Percentiles rank a stretch among this genome's conserved stretches.
Evolutionary conservation across 2,113 vertebrate genomes (phyloP).

Genomic region (Tachysurus vachellii): DNA sequence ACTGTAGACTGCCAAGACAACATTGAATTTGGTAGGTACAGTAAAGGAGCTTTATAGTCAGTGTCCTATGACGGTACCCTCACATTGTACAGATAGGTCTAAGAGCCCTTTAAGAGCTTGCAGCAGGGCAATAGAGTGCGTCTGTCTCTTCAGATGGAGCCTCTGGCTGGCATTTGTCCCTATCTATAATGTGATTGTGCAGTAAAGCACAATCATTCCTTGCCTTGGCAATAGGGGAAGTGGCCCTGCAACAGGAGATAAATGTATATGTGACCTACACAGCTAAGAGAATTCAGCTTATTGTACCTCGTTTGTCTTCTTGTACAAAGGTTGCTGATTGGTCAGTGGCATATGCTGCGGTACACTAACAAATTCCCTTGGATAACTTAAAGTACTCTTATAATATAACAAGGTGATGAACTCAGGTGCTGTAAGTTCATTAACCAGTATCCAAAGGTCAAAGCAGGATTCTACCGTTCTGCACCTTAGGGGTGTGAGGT

Average conservation of each 20-base stretch:
- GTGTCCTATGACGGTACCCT: neutral
- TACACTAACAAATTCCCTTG: neutral
- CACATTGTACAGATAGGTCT: constrained; percentile 20
- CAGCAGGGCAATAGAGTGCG: constrained; percentile 3
- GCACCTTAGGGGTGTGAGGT: too few relatives aligned
- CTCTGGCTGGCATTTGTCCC: constrained; percentile 67
- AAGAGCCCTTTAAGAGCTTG: neutral
- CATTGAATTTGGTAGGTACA: neutral
- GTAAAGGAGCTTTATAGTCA: neutral
- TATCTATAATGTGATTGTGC: constrained; percentile 70
- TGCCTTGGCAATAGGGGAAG: neutral
- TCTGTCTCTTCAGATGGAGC: constrained; percentile 60
- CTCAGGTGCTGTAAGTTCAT: neutral
- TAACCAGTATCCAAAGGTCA: neutral
- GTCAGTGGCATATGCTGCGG: neutral
- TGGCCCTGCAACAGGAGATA: neutral
- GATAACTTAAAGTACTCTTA: neutral
- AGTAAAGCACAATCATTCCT: constrained; percentile 63
- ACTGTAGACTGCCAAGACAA: neutral
- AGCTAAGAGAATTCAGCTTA: neutral
- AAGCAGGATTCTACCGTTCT: neutral
- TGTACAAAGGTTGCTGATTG: neutral
- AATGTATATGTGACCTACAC: neutral
- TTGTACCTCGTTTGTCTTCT: neutral
- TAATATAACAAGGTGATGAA: neutral